phyloP scores from a whole-genome alignment of 2,888 invertebrate genomes.

The Ceraclea dissimilis region DNA sequence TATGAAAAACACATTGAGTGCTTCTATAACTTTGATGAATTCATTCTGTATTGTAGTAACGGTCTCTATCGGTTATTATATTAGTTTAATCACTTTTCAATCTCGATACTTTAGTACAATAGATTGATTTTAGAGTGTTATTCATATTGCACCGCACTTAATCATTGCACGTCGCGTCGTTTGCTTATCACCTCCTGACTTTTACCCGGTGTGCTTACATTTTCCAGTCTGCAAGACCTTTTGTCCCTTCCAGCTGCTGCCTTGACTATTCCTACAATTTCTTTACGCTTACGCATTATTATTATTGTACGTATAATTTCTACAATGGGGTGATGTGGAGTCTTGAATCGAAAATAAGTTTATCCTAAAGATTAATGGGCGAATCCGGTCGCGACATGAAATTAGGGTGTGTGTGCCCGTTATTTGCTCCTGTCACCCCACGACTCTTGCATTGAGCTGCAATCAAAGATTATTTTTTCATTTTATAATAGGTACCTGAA shows the following conservation, averaged over 20 bases:
- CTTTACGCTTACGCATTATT: slow-evolving; percentile 5
- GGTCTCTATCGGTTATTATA: background rate
- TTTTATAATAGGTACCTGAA: background rate
- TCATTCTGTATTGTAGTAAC: no score
- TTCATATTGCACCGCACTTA: background rate
- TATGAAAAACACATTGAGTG: no score
- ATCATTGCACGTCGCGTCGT: background rate
- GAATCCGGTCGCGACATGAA: slow-evolving; percentile 14
- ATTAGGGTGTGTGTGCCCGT: slow-evolving; percentile 12
- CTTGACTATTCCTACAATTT: slow-evolving; percentile 6
- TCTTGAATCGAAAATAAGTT: slow-evolving; percentile 19
- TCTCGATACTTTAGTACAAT: background rate
- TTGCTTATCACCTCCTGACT: slow-evolving; percentile 6
- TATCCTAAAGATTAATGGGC: slow-evolving; percentile 23
- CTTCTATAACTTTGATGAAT: no score
- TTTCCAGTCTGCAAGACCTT: slow-evolving; percentile 20
- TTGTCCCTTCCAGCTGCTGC: slow-evolving; percentile 21
- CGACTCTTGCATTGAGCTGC: slow-evolving; percentile 8
- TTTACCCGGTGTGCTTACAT: slow-evolving; percentile 10
- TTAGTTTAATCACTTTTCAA: background rate
- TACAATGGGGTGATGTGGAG: slow-evolving; percentile 12
- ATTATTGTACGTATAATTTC: background rate
- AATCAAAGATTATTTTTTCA: background rate
- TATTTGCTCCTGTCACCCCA: slow-evolving; percentile 7
- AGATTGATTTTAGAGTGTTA: background rate